Base-by-base conservation (phyloP, 2,888 invertebrate species). In the Heteromurus nitidus region DNA sequence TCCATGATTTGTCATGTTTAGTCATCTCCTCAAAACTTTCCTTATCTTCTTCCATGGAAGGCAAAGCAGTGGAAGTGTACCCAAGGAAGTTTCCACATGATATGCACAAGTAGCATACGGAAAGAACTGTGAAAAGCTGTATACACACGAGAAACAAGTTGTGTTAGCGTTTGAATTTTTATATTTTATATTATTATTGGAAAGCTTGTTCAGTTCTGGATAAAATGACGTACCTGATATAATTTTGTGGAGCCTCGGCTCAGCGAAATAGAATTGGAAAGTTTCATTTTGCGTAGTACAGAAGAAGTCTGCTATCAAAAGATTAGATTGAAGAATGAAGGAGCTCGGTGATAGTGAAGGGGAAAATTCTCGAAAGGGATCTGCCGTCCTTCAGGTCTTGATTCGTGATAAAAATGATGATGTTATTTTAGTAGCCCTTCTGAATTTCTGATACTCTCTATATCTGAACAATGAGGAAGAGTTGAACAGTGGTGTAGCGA, bases 1-100 rank as follows among this genome's bases (percentile, higher is more conserved):
- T 85, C 86, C 86, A 86, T 16, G 86, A 86, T 70, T 82, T 79
- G 26, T 85, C 76, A 58, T 85, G 82, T 26, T 77, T 80, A 16
- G 82, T 69, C 20, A 86, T 42, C 5, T 67, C 42, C 1, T 65
- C 73, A 68, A 80, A 80, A 28, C 53, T 69, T 58, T 60, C 80
- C 16, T 7, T 22, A 47, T 85, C 86, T 16, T 65, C 69, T 47
- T 44, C 24, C 85, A 86, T 86, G 16, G 85, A 85, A 0, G 85
- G 84, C 22, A 86, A 62, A 1, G 85, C 86, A 0, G 85, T 69
- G 2, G 85, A 84, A 11, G 86, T 85, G 69, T 83, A 86, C 13
- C 84, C 86, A 26, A 86, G 58, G 69, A 84, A 84, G 28, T 81
- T 84, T 26, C 86, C 86, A 55, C 84, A 80, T 18, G 85, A 83